These are phyloP conservation scores for Xiphorhynchus elegans DNA, from an alignment of 2,113 vertebrate genomes.

Conservation along the genomic window DNA sequence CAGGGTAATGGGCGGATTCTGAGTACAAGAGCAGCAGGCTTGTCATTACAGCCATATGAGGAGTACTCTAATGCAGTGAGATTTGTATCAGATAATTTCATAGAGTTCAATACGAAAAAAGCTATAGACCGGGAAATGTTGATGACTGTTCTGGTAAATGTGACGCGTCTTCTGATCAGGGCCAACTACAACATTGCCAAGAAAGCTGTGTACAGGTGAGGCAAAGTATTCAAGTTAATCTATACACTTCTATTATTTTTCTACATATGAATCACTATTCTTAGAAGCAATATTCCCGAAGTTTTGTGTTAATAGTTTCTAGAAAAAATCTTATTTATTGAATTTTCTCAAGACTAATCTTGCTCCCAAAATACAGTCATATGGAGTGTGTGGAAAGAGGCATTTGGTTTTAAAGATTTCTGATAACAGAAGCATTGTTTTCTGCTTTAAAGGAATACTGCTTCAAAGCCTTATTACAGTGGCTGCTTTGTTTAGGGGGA, in stretches of 20 bases:
- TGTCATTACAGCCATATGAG: conserved; percentile 80
- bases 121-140: conserved; percentile 81
- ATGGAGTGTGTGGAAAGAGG: neutral
- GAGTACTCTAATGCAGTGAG: conserved; percentile 74
- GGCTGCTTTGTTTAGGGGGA: neutral
- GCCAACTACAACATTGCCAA: conserved; percentile 81
- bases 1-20: conserved; percentile 85
- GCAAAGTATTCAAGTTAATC: neutral
- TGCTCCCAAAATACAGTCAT: neutral
- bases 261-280: neutral
- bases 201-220: conserved; percentile 76
- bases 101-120: conserved; percentile 72
- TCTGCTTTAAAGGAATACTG: neutral
- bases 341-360: neutral
- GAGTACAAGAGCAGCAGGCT: conserved; percentile 72
- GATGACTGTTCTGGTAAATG: conserved; percentile 83
- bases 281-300: neutral
- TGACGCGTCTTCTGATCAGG: conserved; percentile 83
- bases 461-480: neutral
- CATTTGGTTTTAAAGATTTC: neutral
- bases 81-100: conserved; percentile 77
- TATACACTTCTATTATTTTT: neutral
- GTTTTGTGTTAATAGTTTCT: neutral
- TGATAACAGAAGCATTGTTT: neutral
- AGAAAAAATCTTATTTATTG: neutral